phyloP scores from a whole-genome alignment of 2,113 vertebrate genomes.

The Chlorocebus sabaeus region DNA sequence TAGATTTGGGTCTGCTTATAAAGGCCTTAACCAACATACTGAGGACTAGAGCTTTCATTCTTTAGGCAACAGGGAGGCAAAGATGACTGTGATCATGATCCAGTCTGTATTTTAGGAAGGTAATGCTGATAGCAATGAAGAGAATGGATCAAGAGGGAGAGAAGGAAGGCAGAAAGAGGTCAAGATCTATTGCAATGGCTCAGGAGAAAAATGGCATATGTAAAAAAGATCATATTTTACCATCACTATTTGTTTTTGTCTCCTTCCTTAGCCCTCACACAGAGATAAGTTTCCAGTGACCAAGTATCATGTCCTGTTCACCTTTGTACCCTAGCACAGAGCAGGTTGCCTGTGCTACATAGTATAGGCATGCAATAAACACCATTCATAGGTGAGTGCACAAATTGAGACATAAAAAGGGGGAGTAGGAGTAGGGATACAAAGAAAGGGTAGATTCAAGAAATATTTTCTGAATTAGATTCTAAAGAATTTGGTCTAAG shows the following conservation, averaged over 20 bases:
- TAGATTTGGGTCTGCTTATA: neutral
- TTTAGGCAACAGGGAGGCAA: neutral
- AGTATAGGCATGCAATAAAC: neutral
- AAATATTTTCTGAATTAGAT: neutral
- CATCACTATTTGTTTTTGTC: neutral
- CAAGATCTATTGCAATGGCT: neutral
- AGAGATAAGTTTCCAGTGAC: neutral
- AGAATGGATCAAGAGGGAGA: neutral
- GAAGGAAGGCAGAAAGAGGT: neutral
- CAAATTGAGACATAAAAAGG: neutral
- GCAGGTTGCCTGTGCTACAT: neutral
- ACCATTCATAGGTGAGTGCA: neutral
- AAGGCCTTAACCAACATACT: neutral
- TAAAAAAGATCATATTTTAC: neutral
- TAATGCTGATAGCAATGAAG: neutral
- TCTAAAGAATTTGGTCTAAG: neutral
- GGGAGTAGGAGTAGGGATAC: neutral
- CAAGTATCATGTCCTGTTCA: neutral
- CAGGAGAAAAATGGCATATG: neutral
- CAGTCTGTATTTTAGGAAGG: neutral
- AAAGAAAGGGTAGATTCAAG: neutral
- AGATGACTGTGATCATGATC: neutral
- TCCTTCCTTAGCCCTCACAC: neutral
- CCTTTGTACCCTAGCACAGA: neutral
- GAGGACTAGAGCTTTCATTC: neutral